These are phyloP conservation scores for Acanthiza pusilla DNA, from an alignment of 2,797 vertebrate genomes.

Conservation along the genomic window DNA sequence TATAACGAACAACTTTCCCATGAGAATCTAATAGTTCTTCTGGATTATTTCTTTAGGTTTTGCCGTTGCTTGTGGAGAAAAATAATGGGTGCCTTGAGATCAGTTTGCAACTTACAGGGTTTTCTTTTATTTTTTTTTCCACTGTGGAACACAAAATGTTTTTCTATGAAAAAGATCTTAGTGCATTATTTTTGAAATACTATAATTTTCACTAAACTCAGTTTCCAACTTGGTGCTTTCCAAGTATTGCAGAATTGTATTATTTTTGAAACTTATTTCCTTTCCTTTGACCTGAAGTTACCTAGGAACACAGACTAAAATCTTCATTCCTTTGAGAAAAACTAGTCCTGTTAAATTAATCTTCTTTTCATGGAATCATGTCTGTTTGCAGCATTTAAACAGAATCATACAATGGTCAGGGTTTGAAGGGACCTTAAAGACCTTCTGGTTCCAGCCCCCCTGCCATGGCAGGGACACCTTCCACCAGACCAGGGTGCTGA, in stretches of 20 bases:
- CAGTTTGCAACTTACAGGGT: conserved; percentile 54
- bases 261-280: conserved; percentile 75
- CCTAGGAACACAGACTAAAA: conserved; percentile 59
- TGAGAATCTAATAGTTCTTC: conserved; percentile 62
- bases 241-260: conserved; percentile 74
- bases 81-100: conserved; percentile 75
- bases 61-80: conserved; percentile 69
- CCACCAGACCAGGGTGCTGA: background rate
- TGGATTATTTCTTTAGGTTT: conserved; percentile 66
- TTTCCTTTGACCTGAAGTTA: conserved; percentile 78
- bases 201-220: conserved; percentile 80
- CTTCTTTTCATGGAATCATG: background rate
- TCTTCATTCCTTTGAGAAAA: conserved; percentile 44
- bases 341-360: conserved; percentile 27
- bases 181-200: conserved; percentile 76
- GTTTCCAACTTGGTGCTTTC: conserved; percentile 71
- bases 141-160: conserved; percentile 77
- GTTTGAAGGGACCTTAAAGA: background rate
- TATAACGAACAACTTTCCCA: conserved; percentile 56
- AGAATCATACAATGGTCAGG: background rate
- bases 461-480: background rate
- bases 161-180: conserved; percentile 82
- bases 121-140: conserved; percentile 69
- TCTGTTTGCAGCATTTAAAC: background rate
- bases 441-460: background rate